Evolutionary conservation across 2,113 vertebrate species (phyloP), one percentile per base, ranked within the genome.

Genomic region (Naja naja): DNA sequence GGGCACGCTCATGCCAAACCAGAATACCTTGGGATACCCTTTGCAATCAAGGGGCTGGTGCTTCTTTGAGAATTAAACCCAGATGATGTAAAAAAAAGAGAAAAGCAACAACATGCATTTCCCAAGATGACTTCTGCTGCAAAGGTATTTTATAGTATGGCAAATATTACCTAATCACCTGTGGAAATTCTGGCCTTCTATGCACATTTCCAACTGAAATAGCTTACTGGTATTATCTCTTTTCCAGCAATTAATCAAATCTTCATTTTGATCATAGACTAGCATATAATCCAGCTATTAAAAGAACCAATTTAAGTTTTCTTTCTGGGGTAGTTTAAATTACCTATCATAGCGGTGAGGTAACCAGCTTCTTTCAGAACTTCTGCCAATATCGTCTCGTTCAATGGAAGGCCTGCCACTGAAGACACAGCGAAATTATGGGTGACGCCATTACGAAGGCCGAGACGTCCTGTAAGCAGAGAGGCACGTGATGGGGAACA

Each of bases 401-500:
- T 98, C 47, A 99, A 97, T 4, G 99, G 99, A 7, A 99, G 98
- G 34, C 99, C 99, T 0, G 98, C 99, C 0, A 98, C 91, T 0
- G 99, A 99, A 0, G 95, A 89, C 92, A 98, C 93, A 0, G 98
- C 99, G 47, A 99, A 99, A 97, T 99, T 99, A 94, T 98, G 99
- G 0, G 98, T 99, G 90, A 99, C 99, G 2, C 99, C 99, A 0
- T 98, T 99, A 93, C 99, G 98, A 0, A 98, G 96, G 0, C 99
- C 99, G 0, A 99, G 98, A 12, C 99, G 98, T 10, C 99, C 99
- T 0, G 99, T 99, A 74, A 99, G 98, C 95, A 99, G 96, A 11
- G 99, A 98, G 34, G 99, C 99, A 0, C 99, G 98, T 49, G 99
- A 99, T 0, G 99, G 99, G 0, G 99, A 99, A 96, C 99, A 99